These are phyloP conservation scores for Aporrectodea caliginosa DNA, from an alignment of 1,140 invertebrate genomes.

Conservation along the genomic window DNA sequence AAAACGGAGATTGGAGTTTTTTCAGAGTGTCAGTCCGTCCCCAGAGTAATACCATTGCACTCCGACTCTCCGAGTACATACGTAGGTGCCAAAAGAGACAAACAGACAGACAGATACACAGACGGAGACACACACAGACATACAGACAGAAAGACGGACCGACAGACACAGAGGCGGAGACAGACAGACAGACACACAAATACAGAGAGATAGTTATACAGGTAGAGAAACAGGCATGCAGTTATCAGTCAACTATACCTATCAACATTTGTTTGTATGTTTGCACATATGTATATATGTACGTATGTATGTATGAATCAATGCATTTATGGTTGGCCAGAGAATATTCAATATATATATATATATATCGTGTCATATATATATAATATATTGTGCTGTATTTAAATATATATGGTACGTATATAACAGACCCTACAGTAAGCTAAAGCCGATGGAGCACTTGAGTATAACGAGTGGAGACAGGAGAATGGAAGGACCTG, in stretches of 20 bases:
- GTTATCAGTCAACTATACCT: neutral
- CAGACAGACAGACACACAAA: neutral
- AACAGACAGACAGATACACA: neutral
- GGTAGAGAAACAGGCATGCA: no score
- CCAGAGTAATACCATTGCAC: no score
- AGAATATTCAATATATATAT: neutral
- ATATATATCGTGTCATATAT: neutral
- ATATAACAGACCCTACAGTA: neutral
- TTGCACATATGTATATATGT: neutral
- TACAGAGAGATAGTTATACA: neutral
- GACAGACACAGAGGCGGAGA: neutral
- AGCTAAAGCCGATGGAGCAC: neutral
- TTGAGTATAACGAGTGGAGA: neutral
- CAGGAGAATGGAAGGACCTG: neutral
- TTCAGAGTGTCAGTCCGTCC: no score
- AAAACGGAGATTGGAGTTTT: no score
- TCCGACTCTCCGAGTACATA: no score
- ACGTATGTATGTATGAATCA: neutral
- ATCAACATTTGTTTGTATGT: neutral
- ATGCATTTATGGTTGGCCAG: neutral
- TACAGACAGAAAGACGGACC: neutral
- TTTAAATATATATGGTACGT: neutral
- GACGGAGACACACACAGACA: neutral
- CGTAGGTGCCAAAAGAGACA: no score
- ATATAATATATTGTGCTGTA: neutral